phyloP scores from a whole-genome alignment of 2,113 vertebrate genomes.

The Cromileptes altivelis region DNA sequence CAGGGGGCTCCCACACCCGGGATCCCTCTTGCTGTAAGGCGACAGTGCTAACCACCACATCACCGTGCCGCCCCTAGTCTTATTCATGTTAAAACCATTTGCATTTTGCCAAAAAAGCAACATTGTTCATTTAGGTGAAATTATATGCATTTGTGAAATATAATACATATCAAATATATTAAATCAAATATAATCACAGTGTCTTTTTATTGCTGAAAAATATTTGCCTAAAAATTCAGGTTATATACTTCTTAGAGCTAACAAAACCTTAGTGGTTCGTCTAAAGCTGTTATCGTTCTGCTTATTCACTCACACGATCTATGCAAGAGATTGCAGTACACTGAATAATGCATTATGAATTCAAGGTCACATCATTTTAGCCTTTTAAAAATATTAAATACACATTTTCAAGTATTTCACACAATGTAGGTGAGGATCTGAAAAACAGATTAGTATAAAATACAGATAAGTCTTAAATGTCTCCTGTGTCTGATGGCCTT shows the following conservation, averaged over 20 bases:
- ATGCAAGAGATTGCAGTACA: not conserved
- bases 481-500: not conserved
- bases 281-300: not conserved
- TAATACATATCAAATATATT: not conserved
- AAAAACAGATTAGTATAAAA: not conserved
- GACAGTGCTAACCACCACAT: too few species aligned
- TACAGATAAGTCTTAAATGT: not conserved
- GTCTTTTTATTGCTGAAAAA: not conserved
- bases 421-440: not conserved
- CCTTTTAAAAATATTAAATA: not conserved
- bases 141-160: not conserved
- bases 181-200: not conserved
- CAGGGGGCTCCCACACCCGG: too few species aligned
- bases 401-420: not conserved
- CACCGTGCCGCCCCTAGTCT: not conserved
- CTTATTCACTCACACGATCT: not conserved
- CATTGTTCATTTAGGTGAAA: not conserved
- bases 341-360: not conserved
- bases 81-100: not conserved
- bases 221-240: not conserved
- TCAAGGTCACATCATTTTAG: not conserved
- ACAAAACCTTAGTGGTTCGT: not conserved
- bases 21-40: too few species aligned
- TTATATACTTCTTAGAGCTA: not conserved
- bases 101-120: not conserved